Conservation (phyloP, 2,113 vertebrate genomes). For the Mustelus asterias region DNA sequence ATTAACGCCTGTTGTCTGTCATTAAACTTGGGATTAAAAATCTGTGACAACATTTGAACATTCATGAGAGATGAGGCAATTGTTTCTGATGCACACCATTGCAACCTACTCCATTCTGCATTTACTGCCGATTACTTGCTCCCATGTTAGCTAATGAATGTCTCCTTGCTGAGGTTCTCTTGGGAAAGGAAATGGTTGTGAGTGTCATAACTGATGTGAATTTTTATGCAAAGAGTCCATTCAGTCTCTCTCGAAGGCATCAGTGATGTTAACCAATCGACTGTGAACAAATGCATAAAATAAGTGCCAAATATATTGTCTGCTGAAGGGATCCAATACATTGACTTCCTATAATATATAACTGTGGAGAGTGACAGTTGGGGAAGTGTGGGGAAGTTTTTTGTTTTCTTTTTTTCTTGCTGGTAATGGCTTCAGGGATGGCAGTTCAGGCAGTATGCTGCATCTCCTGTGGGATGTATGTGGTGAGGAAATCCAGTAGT, state of each 20-base stretch:
- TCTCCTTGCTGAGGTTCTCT: background rate
- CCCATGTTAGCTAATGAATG: background rate
- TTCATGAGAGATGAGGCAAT: background rate
- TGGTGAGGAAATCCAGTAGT: too few species aligned
- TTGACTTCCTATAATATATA: background rate
- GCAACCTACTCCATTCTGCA: background rate
- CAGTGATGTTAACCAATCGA: background rate
- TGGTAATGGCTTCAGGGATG: too few species aligned
- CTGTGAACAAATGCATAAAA: background rate
- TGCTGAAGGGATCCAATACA: background rate
- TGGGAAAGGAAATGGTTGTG: background rate
- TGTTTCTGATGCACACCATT: background rate
- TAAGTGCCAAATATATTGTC: background rate
- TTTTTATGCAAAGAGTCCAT: background rate
- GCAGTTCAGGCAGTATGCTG: too few species aligned
- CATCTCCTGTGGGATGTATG: too few species aligned
- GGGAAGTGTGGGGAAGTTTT: too few species aligned
- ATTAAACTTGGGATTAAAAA: conserved; percentile 14
- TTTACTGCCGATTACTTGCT: background rate
- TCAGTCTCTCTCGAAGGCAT: background rate
- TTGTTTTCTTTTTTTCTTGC: too few species aligned
- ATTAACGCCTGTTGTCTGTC: background rate
- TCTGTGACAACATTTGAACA: background rate
- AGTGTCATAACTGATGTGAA: background rate
- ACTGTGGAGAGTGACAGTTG: too few species aligned